These are phyloP conservation scores for Oryctes rhinoceros DNA, from an alignment of 1,140 invertebrate genomes.

Conservation along the genomic window DNA sequence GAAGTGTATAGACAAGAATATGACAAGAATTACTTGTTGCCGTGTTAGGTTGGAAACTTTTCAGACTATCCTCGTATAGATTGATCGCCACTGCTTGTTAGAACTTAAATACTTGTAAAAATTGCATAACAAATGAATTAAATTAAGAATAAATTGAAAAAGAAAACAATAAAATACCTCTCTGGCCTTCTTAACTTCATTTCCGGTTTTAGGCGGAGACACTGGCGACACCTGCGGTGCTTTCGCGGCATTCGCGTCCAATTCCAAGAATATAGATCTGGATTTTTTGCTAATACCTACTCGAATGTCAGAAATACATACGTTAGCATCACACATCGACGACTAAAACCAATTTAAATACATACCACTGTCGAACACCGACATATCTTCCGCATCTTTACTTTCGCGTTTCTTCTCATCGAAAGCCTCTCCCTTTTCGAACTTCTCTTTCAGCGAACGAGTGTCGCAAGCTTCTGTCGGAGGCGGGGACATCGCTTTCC, in stretches of 20 bases:
- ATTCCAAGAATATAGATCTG: constrained; percentile 82
- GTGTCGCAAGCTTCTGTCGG: constrained; percentile 69
- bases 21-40: no score
- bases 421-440: constrained; percentile 81
- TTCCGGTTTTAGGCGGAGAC: constrained; percentile 59
- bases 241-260: constrained; percentile 75
- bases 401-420: constrained; percentile 65
- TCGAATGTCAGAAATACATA: constrained; percentile 43
- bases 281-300: constrained; percentile 87
- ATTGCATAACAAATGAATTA: not conserved
- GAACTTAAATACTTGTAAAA: no score
- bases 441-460: constrained; percentile 79
- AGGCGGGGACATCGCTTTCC: constrained; percentile 51
- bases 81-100: no score
- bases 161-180: constrained; percentile 48
- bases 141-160: not conserved
- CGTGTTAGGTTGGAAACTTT: no score
- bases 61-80: no score
- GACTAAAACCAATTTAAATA: not conserved
- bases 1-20: no score
- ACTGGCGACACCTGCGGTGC: constrained; percentile 60
- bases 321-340: not conserved
- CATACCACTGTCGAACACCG: constrained; percentile 84
- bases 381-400: constrained; percentile 76
- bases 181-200: constrained; percentile 56